These are phyloP conservation scores for Xerus inauris DNA, from an alignment of 2,113 vertebrate species.

Conservation along the genomic window DNA sequence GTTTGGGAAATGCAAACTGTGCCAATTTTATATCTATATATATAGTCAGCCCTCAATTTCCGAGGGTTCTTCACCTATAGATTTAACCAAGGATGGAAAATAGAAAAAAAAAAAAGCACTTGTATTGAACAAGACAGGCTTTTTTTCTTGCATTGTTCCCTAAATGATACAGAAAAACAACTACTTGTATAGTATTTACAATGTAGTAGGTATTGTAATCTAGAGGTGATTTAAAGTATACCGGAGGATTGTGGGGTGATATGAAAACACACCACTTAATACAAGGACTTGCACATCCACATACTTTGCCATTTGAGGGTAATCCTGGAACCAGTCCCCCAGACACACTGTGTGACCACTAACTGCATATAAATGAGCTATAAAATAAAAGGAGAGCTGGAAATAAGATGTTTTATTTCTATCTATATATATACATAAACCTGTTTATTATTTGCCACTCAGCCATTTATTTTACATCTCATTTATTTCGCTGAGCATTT, in stretches of 20 bases:
- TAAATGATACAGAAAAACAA: not conserved
- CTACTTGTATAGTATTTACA: not conserved
- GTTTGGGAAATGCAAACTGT: not conserved
- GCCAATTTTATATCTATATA: not conserved
- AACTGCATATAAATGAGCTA: not conserved
- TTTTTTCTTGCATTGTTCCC: not conserved
- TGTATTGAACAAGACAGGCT: not conserved
- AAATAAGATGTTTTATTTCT: not conserved
- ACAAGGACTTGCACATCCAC: not conserved
- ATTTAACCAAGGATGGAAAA: not conserved
- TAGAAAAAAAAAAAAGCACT: not conserved
- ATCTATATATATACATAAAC: not conserved
- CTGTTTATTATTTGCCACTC: not conserved
- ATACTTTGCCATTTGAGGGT: not conserved
- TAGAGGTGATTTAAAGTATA: not conserved
- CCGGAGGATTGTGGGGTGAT: not conserved
- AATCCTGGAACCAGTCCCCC: not conserved
- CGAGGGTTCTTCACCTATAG: not conserved
- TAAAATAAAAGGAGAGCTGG: not conserved
- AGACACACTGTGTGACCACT: not conserved
- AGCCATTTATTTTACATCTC: not conserved
- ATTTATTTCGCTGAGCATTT: slow-evolving; percentile 13
- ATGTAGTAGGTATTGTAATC: not conserved
- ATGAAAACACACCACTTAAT: not conserved
- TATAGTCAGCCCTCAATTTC: not conserved